Evolutionary conservation across 2,113 vertebrate genomes (phyloP), one percentile per base, ranked within the genome.

Genomic region (Probosciger aterrimus): DNA sequence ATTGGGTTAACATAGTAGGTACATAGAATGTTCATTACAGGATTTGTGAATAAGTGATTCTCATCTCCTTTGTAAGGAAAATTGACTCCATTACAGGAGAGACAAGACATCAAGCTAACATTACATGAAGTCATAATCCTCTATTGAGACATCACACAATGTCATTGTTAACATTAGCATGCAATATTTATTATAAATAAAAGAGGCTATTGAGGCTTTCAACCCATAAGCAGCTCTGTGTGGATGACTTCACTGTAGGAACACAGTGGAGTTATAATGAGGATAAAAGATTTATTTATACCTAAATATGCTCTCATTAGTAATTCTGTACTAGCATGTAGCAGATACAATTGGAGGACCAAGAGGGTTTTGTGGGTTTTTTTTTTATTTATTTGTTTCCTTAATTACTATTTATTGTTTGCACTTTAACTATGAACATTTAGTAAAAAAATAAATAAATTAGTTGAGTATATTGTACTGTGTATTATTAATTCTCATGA

Each of bases 101-200:
- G 75, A 47, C 85, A 75, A 93, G 68, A 90, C 81, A 95, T 89
- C 90, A 82, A 90, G 82, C 93, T 89, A 92, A 94, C 89, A 91
- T 80, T 93, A 96, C 91, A 97, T 77, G 84, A 87, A 96, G 76
- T 77, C 88, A 96, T 82, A 91, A 79, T 86, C 77, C 76, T 78
- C 92, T 79, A 93, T 88, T 97, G 90, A 92, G 94, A 74, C 75
- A 88, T 85, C 77, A 88, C 63, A 95, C 78, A 93, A 89, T 82
- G 67, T 80, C 87, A 87, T 86, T 83, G 64, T 89, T 88, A 96
- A 91, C 81, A 93, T 95, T 82, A 94, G 65, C 46, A 91, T 79
- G 92, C 77, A 79, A 91, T 95, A 95, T 97, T 97, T 97, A 96
- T 96, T 84, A 96, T 77, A 97, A 91, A 96, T 94, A 97, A 97